Percentiles rank a stretch among this genome's conserved stretches.
These are phyloP conservation scores for Arrhopalites spinosus DNA, from an alignment of 2,888 invertebrate genomes.

Conservation along the genomic window DNA sequence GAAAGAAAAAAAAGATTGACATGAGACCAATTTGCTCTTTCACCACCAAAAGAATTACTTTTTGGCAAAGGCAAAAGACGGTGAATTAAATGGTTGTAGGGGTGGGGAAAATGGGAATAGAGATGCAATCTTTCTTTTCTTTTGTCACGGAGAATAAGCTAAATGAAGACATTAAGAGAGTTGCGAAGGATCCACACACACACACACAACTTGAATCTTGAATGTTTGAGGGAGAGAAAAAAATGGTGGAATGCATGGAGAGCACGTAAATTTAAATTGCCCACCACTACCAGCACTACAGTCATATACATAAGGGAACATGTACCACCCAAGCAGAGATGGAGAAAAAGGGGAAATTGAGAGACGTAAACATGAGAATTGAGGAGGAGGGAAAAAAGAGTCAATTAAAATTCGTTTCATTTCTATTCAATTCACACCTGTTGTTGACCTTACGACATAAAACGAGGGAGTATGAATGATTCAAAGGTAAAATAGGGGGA, in stretches of 20 bases:
- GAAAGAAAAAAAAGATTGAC: background rate
- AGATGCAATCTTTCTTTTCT: background rate
- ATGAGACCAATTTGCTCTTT: background rate
- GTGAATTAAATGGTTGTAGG: slow-evolving; percentile 4
- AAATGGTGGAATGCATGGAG: background rate
- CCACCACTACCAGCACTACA: no score
- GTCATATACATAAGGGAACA: no score
- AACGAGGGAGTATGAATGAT: background rate
- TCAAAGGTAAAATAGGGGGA: background rate
- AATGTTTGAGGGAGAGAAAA: background rate
- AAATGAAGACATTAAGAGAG: no score
- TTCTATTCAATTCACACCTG: slow-evolving; percentile 23
- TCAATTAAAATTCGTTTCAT: slow-evolving; percentile 29
- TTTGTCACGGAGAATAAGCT: no score
- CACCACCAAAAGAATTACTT: background rate
- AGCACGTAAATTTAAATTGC: background rate
- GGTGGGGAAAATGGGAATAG: background rate
- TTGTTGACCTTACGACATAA: slow-evolving; percentile 11
- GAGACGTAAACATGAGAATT: background rate
- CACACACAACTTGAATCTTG: background rate
- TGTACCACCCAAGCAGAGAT: no score
- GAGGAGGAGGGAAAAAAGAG: background rate
- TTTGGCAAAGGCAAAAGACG: background rate
- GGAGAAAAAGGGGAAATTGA: background rate
- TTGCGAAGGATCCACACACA: no score